phyloP scores from a whole-genome alignment of 2,113 vertebrate genomes.

The Xiphophorus maculatus region DNA sequence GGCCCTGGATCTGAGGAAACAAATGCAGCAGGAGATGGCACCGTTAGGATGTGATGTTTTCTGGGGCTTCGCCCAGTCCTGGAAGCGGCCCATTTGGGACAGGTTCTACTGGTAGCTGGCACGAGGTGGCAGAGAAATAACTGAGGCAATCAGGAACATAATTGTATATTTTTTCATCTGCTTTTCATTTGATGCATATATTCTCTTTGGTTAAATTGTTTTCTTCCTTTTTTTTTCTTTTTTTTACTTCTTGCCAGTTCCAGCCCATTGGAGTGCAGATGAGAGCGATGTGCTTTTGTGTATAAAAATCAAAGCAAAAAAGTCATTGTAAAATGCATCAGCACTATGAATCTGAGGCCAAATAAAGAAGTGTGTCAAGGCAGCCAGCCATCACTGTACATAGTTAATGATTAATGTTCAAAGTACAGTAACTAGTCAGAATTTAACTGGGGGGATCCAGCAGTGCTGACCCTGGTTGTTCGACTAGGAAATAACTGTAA shows the following conservation, averaged over 20 bases:
- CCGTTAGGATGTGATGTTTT: slow-evolving; percentile 65
- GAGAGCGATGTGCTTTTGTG: slow-evolving; percentile 57
- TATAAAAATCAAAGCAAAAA: slow-evolving; percentile 66
- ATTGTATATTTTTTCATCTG: slow-evolving; percentile 80
- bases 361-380: slow-evolving; percentile 62
- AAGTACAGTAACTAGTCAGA: slow-evolving; percentile 40
- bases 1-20: slow-evolving; percentile 77
- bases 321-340: slow-evolving; percentile 53
- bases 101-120: slow-evolving; percentile 63
- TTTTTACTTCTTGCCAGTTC: slow-evolving; percentile 51
- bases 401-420: slow-evolving; percentile 49
- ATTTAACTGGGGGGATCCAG: slow-evolving; percentile 11
- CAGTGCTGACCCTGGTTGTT: neutral
- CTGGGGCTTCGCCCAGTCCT: slow-evolving; percentile 64
- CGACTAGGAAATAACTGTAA: too few relatives aligned
- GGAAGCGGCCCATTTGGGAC: slow-evolving; percentile 70
- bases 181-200: slow-evolving; percentile 84
- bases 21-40: slow-evolving; percentile 53
- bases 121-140: slow-evolving; percentile 72
- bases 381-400: slow-evolving; percentile 29
- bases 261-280: slow-evolving; percentile 70
- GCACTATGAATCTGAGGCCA: slow-evolving; percentile 43
- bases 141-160: slow-evolving; percentile 81
- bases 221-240: too few relatives aligned
- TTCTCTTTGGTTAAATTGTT: slow-evolving; percentile 82